These are phyloP conservation scores for Apotomis turbidana DNA, from an alignment of 2,888 invertebrate species.

Conservation along the genomic window DNA sequence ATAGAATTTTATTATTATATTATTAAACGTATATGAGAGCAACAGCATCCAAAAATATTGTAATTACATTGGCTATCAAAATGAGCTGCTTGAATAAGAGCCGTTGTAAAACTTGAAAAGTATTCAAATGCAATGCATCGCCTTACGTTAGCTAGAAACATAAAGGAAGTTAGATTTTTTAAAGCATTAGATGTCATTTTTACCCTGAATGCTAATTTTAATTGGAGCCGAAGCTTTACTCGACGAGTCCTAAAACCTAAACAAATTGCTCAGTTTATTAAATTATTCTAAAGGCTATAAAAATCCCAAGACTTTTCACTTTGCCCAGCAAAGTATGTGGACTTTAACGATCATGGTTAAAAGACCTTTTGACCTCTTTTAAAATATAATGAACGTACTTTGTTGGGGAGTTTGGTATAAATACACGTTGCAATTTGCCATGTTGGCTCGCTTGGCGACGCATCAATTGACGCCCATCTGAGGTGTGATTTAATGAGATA, in stretches of 20 bases:
- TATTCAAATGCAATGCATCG: neutral
- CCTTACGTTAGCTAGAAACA: neutral
- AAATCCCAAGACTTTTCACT: slow-evolving; percentile 55
- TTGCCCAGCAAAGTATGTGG: slow-evolving; percentile 66
- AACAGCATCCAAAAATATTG: neutral
- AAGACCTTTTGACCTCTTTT: slow-evolving; percentile 42
- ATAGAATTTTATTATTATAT: neutral
- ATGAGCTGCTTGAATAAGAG: neutral
- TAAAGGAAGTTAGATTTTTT: slow-evolving; percentile 9
- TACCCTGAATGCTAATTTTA: slow-evolving; percentile 23
- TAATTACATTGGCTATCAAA: neutral
- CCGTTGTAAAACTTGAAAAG: neutral
- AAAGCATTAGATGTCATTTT: neutral
- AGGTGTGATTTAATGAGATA: slow-evolving; percentile 31
- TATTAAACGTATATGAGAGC: neutral
- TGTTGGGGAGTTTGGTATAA: slow-evolving; percentile 45
- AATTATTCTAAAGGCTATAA: slow-evolving; percentile 13
- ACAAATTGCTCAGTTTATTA: slow-evolving; percentile 26
- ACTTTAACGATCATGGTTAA: slow-evolving; percentile 75
- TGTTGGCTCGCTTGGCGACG: slow-evolving; percentile 10
- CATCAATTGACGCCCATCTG: slow-evolving; percentile 24
- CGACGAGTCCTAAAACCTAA: slow-evolving; percentile 33
- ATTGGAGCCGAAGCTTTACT: slow-evolving; percentile 18
- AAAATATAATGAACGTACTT: slow-evolving; percentile 61
- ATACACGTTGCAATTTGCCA: slow-evolving; percentile 35